phyloP scores from a whole-genome alignment of 2,113 vertebrate species.

The Cygnus buccinator region DNA sequence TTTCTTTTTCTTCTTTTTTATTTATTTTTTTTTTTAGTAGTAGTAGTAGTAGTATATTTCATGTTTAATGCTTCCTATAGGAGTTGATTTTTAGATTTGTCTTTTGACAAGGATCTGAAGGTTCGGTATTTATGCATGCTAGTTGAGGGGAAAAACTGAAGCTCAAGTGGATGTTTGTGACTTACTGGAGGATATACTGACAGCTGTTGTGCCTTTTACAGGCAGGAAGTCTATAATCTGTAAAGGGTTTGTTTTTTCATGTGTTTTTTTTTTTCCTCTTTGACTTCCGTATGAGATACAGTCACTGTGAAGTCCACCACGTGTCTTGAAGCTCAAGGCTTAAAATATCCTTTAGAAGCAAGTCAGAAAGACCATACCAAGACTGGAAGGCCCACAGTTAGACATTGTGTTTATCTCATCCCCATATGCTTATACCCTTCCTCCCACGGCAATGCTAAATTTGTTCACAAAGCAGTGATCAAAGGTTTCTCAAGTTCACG shows the following conservation, averaged over 20 bases:
- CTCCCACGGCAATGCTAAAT: not conserved
- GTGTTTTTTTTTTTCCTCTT: not conserved
- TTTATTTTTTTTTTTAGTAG: too few relatives aligned
- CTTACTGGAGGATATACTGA: not conserved
- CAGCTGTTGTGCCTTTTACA: conserved; percentile 44
- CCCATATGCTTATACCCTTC: not conserved
- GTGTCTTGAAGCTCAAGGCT: conserved; percentile 26
- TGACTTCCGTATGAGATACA: not conserved
- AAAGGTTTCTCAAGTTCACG: not conserved
- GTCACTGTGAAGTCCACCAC: not conserved
- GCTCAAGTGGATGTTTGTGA: conserved; percentile 28
- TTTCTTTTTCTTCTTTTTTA: too few relatives aligned
- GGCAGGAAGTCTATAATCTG: conserved; percentile 47
- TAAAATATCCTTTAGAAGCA: conserved; percentile 28
- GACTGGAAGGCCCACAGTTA: not conserved
- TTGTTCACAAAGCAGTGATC: not conserved
- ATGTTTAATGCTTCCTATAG: not conserved
- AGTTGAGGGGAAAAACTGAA: not conserved
- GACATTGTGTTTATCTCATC: not conserved
- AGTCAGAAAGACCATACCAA: not conserved
- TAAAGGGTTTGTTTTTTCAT: not conserved
- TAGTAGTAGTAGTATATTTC: not conserved
- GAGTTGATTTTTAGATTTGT: not conserved
- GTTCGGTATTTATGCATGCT: not conserved
- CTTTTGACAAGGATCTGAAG: not conserved